These are phyloP conservation scores for Prolemur simus DNA, from an alignment of 2,113 vertebrate species.

Conservation along the genomic window DNA sequence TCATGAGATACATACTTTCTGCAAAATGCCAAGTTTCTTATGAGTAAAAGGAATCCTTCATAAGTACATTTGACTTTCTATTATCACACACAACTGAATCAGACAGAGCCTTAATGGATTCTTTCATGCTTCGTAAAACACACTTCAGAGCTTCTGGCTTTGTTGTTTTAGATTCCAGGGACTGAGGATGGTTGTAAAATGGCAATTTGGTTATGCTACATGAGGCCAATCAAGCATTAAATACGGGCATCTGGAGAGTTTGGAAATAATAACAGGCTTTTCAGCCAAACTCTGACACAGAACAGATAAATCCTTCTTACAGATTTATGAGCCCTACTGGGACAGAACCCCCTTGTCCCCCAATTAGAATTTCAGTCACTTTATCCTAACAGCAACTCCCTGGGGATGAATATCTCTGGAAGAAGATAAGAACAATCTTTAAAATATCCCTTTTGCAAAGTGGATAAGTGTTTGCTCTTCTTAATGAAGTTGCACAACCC, in stretches of 20 bases:
- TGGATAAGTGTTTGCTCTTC: not conserved
- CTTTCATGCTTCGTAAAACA: not conserved
- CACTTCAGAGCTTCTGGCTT: constrained; percentile 56
- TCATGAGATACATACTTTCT: not conserved
- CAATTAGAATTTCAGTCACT: not conserved
- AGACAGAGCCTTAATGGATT: constrained; percentile 18
- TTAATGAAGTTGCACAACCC: not conserved
- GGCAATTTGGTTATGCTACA: constrained; percentile 63
- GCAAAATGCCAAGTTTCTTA: not conserved
- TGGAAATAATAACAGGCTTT: constrained; percentile 53
- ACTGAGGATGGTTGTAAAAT: constrained; percentile 59
- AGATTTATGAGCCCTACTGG: constrained; percentile 27
- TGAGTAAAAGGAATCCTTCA: not conserved
- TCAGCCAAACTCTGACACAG: constrained; percentile 58
- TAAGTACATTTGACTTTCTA: not conserved
- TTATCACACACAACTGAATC: constrained; percentile 15
- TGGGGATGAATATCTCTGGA: not conserved
- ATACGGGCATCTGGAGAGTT: constrained; percentile 60
- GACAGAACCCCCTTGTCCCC: not conserved
- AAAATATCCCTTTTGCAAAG: not conserved
- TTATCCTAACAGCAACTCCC: not conserved
- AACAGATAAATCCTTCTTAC: constrained; percentile 38
- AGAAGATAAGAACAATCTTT: constrained; percentile 28
- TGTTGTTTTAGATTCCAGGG: constrained; percentile 65
- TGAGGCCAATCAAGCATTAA: constrained; percentile 64